Evolutionary conservation across 2,888 invertebrate genomes (phyloP), one percentile per base, ranked within the genome.

Genomic region (Acronicta leporina): DNA sequence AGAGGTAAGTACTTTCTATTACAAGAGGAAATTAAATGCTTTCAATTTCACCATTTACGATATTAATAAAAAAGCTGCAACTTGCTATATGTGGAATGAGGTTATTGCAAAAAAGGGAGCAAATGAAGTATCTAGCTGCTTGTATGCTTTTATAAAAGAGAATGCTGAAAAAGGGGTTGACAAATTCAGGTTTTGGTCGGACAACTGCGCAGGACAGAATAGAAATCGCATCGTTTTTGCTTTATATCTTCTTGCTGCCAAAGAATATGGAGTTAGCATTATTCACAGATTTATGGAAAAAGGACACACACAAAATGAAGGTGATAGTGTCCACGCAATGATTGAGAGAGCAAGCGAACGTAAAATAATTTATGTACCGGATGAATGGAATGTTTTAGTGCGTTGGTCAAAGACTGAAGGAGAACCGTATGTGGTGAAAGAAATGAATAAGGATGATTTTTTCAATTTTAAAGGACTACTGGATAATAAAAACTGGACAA

Each of bases 81-180:
- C 33, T 33, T 33, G 33, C 15, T 59, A 52, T 16, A 59, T 59
- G 52, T 59, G 58, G 58, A 10, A 59, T 46, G 58, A 59, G 30
- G 27, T 27, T 57, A 50, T 45, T 45, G 52, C 56, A 27, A 55
- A 56, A 63, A 27, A 15, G 7, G 58, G 58, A 2, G 59, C 52
- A 4, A 54, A 57, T 45, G 52, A 49, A 42, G 49, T 57, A 15
- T 47, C 41, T 2, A 54, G 54, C 11, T 54, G 54, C 20, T 41
- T 54, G 5, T 54, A 47, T 14, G 30, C 20, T 13, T 54, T 41
- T n/a, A 54, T 54, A 4, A 47, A 54, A 45, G 35, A 27, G 33
- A 53, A 53, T 35, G 53, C 27, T 27, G 25, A 54, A 54, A 52
- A 53, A 38, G 42, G 35, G 35, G 51, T 59, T 2, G 35, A 38